Base-by-base conservation (phyloP, 2,888 invertebrate species). In the Meandrusa payeni region DNA sequence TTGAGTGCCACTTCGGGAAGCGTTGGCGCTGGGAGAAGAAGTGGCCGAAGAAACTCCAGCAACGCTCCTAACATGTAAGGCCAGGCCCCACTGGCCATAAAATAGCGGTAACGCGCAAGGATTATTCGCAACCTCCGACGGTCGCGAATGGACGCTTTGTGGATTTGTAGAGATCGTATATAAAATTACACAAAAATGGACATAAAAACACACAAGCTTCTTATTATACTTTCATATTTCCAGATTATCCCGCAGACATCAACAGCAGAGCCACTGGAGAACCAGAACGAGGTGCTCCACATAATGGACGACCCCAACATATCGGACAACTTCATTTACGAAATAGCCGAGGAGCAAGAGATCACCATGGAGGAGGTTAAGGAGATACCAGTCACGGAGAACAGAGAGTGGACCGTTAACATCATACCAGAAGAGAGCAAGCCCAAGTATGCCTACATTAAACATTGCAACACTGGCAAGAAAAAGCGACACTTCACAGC, bases 301-400 rank as follows among this genome's bases (percentile, higher is more conserved):
- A 71, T 82, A 1, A 74, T 79, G 66, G 85, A 83, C 0, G 82
- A 81, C 2, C 55, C 55, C 0, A 61, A 64, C 1, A 76, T 82
- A 2, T 58, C 78, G 0, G 82, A 85, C 38, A 82, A 83, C 52
- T 86, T 86, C 55, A 83, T 86, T 1, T 87, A 83, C 41, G 86
- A 86, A 48, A 87, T 87, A n/a, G 87, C 85, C 0, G 83, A 86
- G 12, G 87, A 87, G 38, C 86, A 87, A 39, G 87, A 87, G 47
- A 86, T 87, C 2, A 61, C 74, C 0, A 83, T 85, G 85, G 86
- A 87, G 5, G 86, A 85, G 20, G 82, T 78, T 0, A 81, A 78
- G 32, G 85, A 83, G 33, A 82, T 82, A 5, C 76, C 81, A 0
- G 57, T 64, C 0, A 44, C 64, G 0, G 73, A 69, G 0, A 69